Evolutionary conservation across 2,797 vertebrate genomes (phyloP).

Genomic region (Protosalanx chinensis): DNA sequence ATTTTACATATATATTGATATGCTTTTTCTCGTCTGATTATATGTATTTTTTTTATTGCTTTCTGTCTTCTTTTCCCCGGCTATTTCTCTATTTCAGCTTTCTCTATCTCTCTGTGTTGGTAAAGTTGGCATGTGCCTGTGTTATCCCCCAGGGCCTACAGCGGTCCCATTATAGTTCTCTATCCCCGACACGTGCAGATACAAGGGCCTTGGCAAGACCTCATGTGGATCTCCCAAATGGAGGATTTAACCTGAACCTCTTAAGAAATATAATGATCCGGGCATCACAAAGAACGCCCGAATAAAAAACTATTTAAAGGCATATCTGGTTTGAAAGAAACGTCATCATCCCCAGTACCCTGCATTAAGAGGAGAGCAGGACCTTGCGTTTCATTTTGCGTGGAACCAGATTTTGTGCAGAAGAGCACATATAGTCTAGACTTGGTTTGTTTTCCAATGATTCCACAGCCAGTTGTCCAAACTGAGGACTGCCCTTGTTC

Average conservation of each 20-base stretch:
- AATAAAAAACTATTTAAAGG: constrained; percentile 39
- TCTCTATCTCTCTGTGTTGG: constrained; percentile 31
- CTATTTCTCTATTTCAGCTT: background rate
- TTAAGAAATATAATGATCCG: constrained; percentile 53
- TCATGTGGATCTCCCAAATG: constrained; percentile 64
- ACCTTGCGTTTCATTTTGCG: background rate
- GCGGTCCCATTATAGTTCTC: constrained; percentile 48
- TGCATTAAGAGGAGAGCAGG: background rate
- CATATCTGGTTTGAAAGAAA: constrained; percentile 29
- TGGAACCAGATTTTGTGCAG: background rate
- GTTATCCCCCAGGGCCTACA: constrained; percentile 54
- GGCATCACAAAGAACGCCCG: constrained; percentile 45
- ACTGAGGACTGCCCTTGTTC: too few species aligned
- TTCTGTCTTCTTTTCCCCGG: constrained; percentile 1
- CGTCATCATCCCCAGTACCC: background rate
- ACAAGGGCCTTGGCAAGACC: constrained; percentile 62
- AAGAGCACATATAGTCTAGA: background rate
- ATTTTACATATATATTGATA: background rate
- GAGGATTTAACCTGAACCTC: constrained; percentile 63
- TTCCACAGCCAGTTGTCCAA: too few species aligned
- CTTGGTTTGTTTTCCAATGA: background rate
- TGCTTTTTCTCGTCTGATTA: too few species aligned
- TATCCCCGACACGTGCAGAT: constrained; percentile 67
- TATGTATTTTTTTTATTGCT: background rate
- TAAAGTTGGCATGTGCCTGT: constrained; percentile 55